A percentile compares a stretch with the other conserved stretches of the same genome.
Conservation (phyloP, 2,797 vertebrate species). For the Cynopterus sphinx region DNA sequence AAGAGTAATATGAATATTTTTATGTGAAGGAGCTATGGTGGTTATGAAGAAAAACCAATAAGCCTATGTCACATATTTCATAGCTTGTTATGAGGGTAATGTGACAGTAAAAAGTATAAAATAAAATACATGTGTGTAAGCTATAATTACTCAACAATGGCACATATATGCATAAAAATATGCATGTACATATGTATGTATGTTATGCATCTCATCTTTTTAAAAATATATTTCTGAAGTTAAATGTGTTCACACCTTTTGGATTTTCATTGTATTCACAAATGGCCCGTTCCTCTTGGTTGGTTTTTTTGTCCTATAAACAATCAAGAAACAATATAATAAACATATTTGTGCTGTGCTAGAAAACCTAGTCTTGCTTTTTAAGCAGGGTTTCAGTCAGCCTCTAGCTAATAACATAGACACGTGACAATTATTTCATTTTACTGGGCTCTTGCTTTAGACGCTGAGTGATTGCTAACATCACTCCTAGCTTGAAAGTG, state of each 20-base stretch:
- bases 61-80: background rate
- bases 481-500: background rate
- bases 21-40: background rate
- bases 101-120: background rate
- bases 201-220: background rate
- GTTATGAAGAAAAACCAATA: background rate
- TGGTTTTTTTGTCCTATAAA: constrained; percentile 73
- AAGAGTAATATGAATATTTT: background rate
- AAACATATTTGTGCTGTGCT: constrained; percentile 10
- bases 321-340: constrained; percentile 63
- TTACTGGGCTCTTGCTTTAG: background rate
- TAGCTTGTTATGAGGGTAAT: background rate
- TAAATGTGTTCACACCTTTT: constrained; percentile 82
- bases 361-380: constrained; percentile 40
- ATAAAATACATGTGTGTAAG: background rate
- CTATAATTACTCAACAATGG: background rate
- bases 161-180: background rate
- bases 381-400: background rate
- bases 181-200: background rate
- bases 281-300: background rate
- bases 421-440: constrained; percentile 17
- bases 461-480: background rate
- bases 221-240: constrained; percentile 24
- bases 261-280: constrained; percentile 75
- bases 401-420: constrained; percentile 11